Conservation (phyloP, 2,797 vertebrate genomes). For the Menidia menidia region DNA sequence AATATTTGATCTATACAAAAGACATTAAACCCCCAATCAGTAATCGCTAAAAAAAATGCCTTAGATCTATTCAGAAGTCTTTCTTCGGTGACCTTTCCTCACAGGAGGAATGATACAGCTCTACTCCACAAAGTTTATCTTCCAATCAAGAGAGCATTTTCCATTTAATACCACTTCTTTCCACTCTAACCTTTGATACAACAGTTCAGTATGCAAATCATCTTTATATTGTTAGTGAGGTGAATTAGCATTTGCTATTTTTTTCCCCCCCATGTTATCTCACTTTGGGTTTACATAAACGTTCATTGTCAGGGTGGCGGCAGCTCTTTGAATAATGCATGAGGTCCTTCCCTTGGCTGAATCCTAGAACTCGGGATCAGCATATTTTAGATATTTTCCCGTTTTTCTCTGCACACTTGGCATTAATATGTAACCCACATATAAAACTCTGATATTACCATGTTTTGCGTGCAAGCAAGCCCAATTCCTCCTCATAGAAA, state of each 20-base stretch:
- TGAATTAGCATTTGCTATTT: slow-evolving; percentile 76
- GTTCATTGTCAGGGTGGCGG: slow-evolving; percentile 67
- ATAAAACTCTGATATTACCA: slow-evolving; percentile 59
- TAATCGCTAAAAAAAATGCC: slow-evolving; percentile 29
- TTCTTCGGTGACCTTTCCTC: slow-evolving; percentile 67
- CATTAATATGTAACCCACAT: slow-evolving; percentile 63
- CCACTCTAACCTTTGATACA: slow-evolving; percentile 74
- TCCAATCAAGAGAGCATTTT: slow-evolving; percentile 72
- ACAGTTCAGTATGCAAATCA: slow-evolving; percentile 74
- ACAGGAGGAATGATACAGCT: slow-evolving; percentile 55
- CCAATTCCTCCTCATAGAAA: slow-evolving; percentile 5
- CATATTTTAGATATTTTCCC: slow-evolving; percentile 73
- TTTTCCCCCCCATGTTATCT: slow-evolving; percentile 69
- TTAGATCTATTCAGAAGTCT: slow-evolving; percentile 56
- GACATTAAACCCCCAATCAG: slow-evolving; percentile 25
- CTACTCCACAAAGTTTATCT: slow-evolving; percentile 71
- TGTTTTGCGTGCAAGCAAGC: slow-evolving; percentile 15
- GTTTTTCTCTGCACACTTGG: slow-evolving; percentile 46
- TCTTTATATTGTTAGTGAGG: slow-evolving; percentile 73
- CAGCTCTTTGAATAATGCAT: slow-evolving; percentile 76
- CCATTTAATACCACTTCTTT: slow-evolving; percentile 72
- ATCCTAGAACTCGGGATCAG: slow-evolving; percentile 71
- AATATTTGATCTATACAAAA: slow-evolving; percentile 28
- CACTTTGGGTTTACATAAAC: slow-evolving; percentile 82
- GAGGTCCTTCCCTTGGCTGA: slow-evolving; percentile 57